Evolutionary conservation across 2,797 vertebrate genomes (phyloP), one percentile per base, ranked within the genome.

Genomic region (Fringilla coelebs): DNA sequence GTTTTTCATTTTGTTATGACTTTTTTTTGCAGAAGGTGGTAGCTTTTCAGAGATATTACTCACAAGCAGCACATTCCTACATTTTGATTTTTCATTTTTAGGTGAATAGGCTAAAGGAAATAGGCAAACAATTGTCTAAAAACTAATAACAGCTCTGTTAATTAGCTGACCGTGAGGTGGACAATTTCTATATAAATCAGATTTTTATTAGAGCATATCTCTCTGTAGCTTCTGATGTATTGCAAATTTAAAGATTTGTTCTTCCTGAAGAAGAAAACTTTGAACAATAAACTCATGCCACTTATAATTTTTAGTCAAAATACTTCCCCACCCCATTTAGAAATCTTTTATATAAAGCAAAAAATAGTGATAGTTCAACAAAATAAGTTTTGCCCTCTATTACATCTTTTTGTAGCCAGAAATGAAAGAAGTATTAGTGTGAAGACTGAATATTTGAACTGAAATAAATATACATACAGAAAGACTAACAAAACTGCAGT

Each of bases 41-140:
- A 78, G 67, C 17, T 84, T 43, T 41, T 89, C 48, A 85, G 75
- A 95, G 20, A 45, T 93, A 89, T 70, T 32, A 87, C 25, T 96
- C 77, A 95, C 43, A 97, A 96, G 84, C 45, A 94, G 43, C 13
- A 91, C 29, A 67, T 96, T 95, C 52, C 17, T 93, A 77, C 21
- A 76, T 96, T 88, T 89, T 85, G 54, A 71, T 78, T 89, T 67
- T 95, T 91, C 34, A 24, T 32, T 91, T 91, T 88, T 77, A 76
- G 26, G 18, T 75, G 36, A 11, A 60, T 43, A 88, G 7, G 17
- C 31, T 85, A 80, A 40, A 92, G 48, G 32, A 72, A 92, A 90
- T 17, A 58, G 34, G 13, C 8, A 88, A 75, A 18, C 45, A 76
- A 38, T 40, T 90, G 38, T 61, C 75, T 94, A 78, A 96, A 94